Evolutionary conservation across 30 jellyfish, hydroid and myxozoan genomes (phyloP), one percentile per base, ranked within the genome.

Genomic region (Calvadosia cruxmelitensis): DNA sequence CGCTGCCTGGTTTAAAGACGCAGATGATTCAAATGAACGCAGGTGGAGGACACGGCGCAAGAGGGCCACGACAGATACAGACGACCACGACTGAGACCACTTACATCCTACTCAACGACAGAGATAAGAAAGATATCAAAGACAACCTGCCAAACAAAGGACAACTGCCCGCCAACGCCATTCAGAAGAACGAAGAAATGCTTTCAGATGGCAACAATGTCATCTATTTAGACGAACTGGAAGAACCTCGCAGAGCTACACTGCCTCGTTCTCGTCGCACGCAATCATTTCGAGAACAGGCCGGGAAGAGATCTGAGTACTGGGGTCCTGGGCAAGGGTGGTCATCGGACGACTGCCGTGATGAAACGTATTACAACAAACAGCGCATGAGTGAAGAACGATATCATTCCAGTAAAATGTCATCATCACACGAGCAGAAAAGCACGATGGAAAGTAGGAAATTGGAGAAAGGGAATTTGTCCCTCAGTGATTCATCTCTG

Each of bases 401-500:
- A 25, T 23, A 66, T 29, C 7, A 32, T 31, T 66, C 62, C 15
- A 66, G 63, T 0, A 3, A 31, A 29, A 31, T 3, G 3, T 16
- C 75, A 66, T n/a, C 31, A 1, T 31, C 10, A 5, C 57, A 42
- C 10, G 10, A 42, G 10, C 10, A 10, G 57, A 42, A 42, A 5
- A 20, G 20, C 10, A 20, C 15, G 20, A 5, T 42, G 10, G 15
- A 42, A 42, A 71, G 63, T 26, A 15, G 52, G 24, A 70, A 23
- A 29, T n/a, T 52, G 5, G 51, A 53, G 52, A 77, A 71, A 63
- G 84, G 64, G 25, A 64, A 69, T 0, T 63, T 79, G 50, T n/a
- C 74, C 1, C 62, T 30, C 48, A 81, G 63, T 13, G 92, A 70
- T 10, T 79, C 92, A 12, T 76, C 92, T 0, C 71, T 79, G 49